Base-by-base conservation (phyloP, 2,888 invertebrate genomes). In the Strigamia crassipes region DNA sequence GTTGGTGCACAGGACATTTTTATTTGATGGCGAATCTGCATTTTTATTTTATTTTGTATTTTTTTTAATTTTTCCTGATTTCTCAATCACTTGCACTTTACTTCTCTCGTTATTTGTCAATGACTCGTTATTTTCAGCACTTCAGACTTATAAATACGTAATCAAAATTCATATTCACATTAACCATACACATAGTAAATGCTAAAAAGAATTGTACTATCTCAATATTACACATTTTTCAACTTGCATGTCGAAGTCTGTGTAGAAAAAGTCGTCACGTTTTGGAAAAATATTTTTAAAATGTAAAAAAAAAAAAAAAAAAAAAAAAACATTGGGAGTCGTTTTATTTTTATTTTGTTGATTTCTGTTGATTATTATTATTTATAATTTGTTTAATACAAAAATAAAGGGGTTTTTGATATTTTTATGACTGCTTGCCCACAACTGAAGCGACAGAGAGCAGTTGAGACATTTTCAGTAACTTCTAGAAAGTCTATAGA, bases 21-120 rank as follows among this genome's bases (percentile, higher is more conserved):
- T 9, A 56, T 56, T 56, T 56, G 18, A 18, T 82, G 21, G 6
- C 46, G 42, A 15, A 23, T 78, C 15, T 31, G 21, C 77, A 83
- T 66, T 81, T 81, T 56, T 83, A 82, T 83, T 83, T 83, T 83
- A 81, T 81, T 80, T 80, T 83, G 1, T 82, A 27, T 27, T 27
- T 27, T 27, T 27, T 27, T n/a, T n/a, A n/a, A n/a, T n/a, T n/a
- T 56, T 56, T 56, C n/a, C 56, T 56, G n/a, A 56, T 56, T 56
- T 56, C 56, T 56, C n/a, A 46, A 8, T 56, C 56, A 15, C n/a
- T 5, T 56, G 56, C 56, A 56, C 56, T 42, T 42, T 41, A 41
- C 10, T 42, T 42, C 42, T 12, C 42, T 42, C 27, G 27, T 27
- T 27, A 27, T 27, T 27, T 42, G 9, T 12, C 42, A 13, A 42